Percentiles rank a stretch among this genome's conserved stretches.
phyloP scores from a whole-genome alignment of 2,113 vertebrate genomes.

The Tyto alba region DNA sequence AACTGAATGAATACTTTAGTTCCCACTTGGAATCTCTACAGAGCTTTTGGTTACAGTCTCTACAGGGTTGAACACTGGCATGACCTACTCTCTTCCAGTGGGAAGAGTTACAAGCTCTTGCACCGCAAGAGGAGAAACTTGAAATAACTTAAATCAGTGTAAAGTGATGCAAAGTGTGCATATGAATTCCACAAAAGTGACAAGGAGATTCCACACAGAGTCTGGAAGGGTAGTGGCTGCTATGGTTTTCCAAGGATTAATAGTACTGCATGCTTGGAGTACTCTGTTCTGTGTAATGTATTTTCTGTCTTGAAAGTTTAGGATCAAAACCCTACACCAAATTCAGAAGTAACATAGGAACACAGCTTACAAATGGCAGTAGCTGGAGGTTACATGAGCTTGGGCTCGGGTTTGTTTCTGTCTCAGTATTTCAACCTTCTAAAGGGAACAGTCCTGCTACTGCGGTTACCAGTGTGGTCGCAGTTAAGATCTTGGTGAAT shows the following conservation, averaged over 20 bases:
- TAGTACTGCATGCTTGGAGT: not conserved
- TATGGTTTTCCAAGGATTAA: not conserved
- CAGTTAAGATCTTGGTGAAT: not conserved
- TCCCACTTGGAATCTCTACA: not conserved
- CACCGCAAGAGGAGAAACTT: not conserved
- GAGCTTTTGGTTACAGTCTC: not conserved
- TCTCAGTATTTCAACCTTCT: not conserved
- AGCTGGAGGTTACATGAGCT: not conserved
- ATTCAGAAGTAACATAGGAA: not conserved
- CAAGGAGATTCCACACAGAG: rapidly evolving
- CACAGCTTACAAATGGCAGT: not conserved
- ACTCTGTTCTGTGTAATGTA: not conserved
- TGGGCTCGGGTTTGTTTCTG: not conserved
- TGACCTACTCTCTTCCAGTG: not conserved
- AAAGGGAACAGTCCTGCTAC: not conserved
- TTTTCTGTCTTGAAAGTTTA: not conserved
- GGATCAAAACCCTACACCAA: not conserved
- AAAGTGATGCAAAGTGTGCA: not conserved
- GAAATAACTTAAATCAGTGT: rapidly evolving
- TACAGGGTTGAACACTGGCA: not conserved
- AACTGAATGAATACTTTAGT: not conserved
- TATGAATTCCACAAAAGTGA: not conserved
- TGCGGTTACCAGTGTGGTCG: not conserved
- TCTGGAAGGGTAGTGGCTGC: not conserved
- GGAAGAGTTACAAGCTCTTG: not conserved